Evolutionary conservation across 2,888 invertebrate genomes (phyloP), one percentile per base, ranked within the genome.

Genomic region (Hemaris fuciformis): DNA sequence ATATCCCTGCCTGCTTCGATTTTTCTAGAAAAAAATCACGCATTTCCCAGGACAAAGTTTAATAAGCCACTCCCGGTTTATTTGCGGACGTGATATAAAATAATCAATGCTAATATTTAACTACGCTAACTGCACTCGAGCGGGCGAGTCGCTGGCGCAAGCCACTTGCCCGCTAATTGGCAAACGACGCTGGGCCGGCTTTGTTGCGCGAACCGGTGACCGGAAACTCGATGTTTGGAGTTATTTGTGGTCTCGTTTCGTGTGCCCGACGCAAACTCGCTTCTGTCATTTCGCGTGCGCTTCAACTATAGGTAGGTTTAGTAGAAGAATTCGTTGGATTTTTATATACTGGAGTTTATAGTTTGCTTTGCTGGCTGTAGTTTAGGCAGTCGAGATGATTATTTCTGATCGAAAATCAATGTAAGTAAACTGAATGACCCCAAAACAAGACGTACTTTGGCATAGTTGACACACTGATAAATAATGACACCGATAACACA

Each of bases 191-290:
- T 53, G 31, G 15, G 8, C 34, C 70, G 53, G 65, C 71, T 73
- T 76, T 76, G 73, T 73, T 75, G 68, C 62, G 62, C 65, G 53
- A 61, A 58, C 56, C 70, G 69, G 74, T 75, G 75, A 75, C 75
- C 75, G 67, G 74, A 53, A 53, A 53, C 53, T 15, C 53, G 27
- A 53, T 53, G 53, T 53, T 53, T 53, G 27, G 53, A 53, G 53
- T 53, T 53, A 53, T 31, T 53, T 31, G 7, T 53, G 18, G 27
- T 31, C 38, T 46, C 53, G 31, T 31, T 53, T 10, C 7, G 48
- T 25, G 18, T 53, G 4, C 23, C 15, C 42, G 38, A 38, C 25
- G 53, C 15, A 27, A 53, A 53, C 18, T 53, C 10, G 53, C 20
- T 43, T 15, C 27, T 53, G 31, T 10, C 53, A 45, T 22, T 45